These are phyloP conservation scores for Morelia viridis DNA, from an alignment of 2,797 vertebrate genomes.

Conservation along the genomic window DNA sequence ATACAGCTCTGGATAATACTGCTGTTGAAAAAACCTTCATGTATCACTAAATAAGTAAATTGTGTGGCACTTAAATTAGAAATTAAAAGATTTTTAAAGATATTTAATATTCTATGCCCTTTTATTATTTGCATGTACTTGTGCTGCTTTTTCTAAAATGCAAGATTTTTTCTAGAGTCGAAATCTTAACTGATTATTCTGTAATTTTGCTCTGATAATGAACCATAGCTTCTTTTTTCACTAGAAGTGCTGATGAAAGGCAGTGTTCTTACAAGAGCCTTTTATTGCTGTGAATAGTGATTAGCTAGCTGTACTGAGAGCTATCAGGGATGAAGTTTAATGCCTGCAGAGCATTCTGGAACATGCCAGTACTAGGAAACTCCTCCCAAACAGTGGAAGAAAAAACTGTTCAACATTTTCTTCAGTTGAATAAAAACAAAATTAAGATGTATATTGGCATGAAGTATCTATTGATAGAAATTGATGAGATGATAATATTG, in stretches of 20 bases:
- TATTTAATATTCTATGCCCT: not conserved
- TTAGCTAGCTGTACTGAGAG: slow-evolving; percentile 3
- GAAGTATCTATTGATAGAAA: slow-evolving; percentile 43
- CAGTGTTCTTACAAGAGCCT: not conserved
- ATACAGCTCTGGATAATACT: not conserved
- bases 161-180: not conserved
- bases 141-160: not conserved
- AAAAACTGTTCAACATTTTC: slow-evolving; percentile 1
- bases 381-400: slow-evolving; percentile 11
- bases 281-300: slow-evolving; percentile 30
- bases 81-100: not conserved
- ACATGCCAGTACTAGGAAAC: slow-evolving; percentile 10
- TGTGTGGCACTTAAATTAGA: not conserved
- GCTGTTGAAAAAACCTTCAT: not conserved
- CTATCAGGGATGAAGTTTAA: slow-evolving; percentile 2
- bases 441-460: slow-evolving; percentile 41
- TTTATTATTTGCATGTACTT: not conserved
- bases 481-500: slow-evolving; percentile 34
- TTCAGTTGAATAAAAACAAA: slow-evolving; percentile 33
- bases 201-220: not conserved
- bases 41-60: not conserved
- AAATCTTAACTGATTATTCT: slow-evolving; percentile 9
- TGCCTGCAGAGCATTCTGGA: slow-evolving; percentile 46
- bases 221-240: not conserved
- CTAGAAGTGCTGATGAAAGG: slow-evolving; percentile 18